phyloP scores from a whole-genome alignment of 2,113 vertebrate genomes.

The Eurystomus gularis region DNA sequence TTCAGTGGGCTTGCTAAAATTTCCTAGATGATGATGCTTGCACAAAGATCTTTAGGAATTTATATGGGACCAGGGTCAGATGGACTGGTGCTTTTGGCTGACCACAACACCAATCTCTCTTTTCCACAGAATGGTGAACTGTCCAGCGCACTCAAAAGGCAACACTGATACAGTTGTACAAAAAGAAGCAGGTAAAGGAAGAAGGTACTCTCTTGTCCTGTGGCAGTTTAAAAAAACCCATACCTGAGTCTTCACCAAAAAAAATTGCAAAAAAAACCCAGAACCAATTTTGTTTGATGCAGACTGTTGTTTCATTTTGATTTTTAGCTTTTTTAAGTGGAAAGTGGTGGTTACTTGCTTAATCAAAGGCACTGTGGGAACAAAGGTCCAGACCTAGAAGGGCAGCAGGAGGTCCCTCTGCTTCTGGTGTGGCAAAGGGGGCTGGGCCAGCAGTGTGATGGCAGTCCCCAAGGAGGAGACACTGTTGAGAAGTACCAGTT shows the following conservation, averaged over 20 bases:
- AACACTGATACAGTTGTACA: not conserved
- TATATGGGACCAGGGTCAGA: not conserved
- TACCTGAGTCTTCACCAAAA: not conserved
- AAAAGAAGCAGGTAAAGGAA: not conserved
- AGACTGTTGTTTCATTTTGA: not conserved
- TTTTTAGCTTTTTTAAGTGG: not conserved
- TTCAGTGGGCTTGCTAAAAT: not conserved
- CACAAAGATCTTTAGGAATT: not conserved
- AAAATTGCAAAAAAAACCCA: not conserved
- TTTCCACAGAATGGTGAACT: not conserved
- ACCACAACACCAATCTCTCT: not conserved
- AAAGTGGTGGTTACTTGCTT: not conserved
- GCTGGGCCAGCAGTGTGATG: not conserved
- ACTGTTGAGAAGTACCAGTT: not conserved
- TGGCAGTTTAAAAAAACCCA: not conserved
- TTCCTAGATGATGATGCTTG: not conserved
- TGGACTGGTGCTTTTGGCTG: not conserved
- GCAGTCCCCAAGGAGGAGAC: accelerated
- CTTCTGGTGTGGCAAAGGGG: not conserved
- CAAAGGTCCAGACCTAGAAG: not conserved
- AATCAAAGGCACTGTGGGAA: not conserved
- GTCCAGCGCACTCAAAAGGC: not conserved
- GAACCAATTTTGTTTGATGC: not conserved
- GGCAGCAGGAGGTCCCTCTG: not conserved
- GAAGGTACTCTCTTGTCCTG: not conserved